phyloP scores from a whole-genome alignment of 2,797 vertebrate species.

The Darevskia mixta region DNA sequence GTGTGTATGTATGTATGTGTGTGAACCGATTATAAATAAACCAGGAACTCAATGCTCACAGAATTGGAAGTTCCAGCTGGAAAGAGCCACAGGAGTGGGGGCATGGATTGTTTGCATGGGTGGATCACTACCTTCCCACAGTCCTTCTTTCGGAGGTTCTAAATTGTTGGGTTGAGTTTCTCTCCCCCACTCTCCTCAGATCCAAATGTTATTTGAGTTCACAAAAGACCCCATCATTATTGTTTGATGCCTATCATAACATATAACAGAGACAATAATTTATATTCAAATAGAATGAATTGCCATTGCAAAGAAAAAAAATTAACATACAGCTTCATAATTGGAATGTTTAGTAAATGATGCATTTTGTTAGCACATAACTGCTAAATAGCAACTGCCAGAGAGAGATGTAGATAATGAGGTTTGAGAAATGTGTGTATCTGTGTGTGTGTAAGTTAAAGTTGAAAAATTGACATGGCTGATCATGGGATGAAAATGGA shows the following conservation, averaged over 20 bases:
- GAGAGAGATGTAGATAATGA: too few species aligned
- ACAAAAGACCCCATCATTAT: not conserved
- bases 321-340: not conserved
- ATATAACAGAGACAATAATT: not conserved
- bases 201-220: not conserved
- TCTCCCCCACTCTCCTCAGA: too few species aligned
- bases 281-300: not conserved
- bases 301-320: not conserved
- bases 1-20: not conserved
- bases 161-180: too few species aligned
- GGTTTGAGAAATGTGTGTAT: too few species aligned
- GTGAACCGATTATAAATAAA: constrained; percentile 17
- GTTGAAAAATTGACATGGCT: too few species aligned
- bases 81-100: not conserved
- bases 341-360: too few species aligned
- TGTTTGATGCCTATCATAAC: not conserved
- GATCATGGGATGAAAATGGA: too few species aligned
- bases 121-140: not conserved
- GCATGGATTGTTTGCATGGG: not conserved
- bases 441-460: too few species aligned
- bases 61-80: not conserved
- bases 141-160: not conserved
- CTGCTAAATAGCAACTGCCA: too few species aligned
- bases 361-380: too few species aligned
- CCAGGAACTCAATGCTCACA: not conserved